Percentiles rank a stretch among this genome's conserved stretches.
Conservation (phyloP, 2,113 vertebrate species). For the Lophotis ruficrista region DNA sequence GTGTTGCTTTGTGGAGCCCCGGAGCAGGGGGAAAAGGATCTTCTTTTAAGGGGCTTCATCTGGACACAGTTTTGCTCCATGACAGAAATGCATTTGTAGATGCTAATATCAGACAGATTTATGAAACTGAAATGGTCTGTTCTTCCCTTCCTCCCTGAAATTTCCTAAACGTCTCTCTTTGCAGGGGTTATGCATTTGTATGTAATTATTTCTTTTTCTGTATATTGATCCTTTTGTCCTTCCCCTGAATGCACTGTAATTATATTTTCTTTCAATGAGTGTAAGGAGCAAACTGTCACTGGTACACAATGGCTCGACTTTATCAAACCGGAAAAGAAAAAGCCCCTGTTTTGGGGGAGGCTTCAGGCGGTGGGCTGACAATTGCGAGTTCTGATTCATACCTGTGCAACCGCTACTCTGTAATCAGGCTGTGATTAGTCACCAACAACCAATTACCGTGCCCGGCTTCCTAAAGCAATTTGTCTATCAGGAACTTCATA, state of each 20-base stretch:
- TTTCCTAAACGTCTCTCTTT: not conserved
- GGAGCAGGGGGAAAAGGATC: not conserved
- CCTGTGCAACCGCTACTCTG: slow-evolving; percentile 48
- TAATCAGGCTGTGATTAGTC: slow-evolving; percentile 57
- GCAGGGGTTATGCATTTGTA: not conserved
- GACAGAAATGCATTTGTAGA: not conserved
- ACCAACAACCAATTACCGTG: slow-evolving; percentile 8
- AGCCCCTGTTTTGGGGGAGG: slow-evolving; percentile 25
- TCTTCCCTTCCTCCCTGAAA: not conserved
- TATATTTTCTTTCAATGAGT: not conserved
- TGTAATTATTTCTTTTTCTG: slow-evolving; percentile 54
- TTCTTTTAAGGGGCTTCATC: not conserved
- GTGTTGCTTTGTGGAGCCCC: not conserved
- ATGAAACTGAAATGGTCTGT: not conserved
- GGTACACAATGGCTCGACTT: not conserved
- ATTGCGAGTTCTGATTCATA: slow-evolving; percentile 64
- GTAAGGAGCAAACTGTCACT: not conserved
- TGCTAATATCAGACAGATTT: not conserved
- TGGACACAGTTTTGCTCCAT: not conserved
- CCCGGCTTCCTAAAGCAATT: slow-evolving; percentile 29
- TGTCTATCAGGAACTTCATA: not conserved
- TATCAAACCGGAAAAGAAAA: not conserved
- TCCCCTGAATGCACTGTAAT: not conserved
- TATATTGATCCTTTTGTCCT: slow-evolving; percentile 44
- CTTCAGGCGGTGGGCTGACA: not conserved